Evolutionary conservation across 2,888 invertebrate species (phyloP).

Genomic region (Orthonevra nobilis): DNA sequence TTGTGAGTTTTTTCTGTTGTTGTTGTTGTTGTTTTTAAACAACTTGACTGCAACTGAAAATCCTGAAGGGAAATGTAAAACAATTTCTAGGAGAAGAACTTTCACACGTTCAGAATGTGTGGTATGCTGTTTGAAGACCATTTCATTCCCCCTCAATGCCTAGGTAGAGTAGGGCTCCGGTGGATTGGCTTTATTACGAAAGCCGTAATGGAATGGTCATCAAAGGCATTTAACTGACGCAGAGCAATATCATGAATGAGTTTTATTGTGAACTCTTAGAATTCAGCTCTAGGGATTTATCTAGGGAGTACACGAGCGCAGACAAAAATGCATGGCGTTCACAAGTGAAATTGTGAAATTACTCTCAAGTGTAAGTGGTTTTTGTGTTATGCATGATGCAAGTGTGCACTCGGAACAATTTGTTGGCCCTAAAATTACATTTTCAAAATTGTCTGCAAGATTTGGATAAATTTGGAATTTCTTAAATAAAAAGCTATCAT

Average conservation of each 20-base stretch:
- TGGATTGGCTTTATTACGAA: constrained; percentile 42
- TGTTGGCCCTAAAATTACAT: too few relatives aligned
- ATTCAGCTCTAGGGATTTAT: constrained; percentile 38
- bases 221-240: constrained; percentile 47
- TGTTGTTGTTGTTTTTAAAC: not conserved
- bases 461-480: too few relatives aligned
- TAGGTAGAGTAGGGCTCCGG: not conserved
- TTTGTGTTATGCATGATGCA: not conserved
- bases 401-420: not conserved
- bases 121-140: constrained; percentile 2
- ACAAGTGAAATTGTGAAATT: constrained; percentile 38
- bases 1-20: not conserved
- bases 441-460: too few relatives aligned
- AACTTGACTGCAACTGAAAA: constrained; percentile 18
- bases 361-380: constrained; percentile 22
- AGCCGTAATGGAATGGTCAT: constrained; percentile 46
- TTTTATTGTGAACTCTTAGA: constrained; percentile 36
- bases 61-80: constrained; percentile 52
- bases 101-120: constrained; percentile 29
- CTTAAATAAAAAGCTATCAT: too few relatives aligned
- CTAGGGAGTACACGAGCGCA: constrained; percentile 53
- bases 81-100: constrained; percentile 42
- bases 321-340: constrained; percentile 18
- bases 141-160: constrained; percentile 17
- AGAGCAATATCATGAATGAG: constrained; percentile 29